Base-by-base conservation (phyloP, 1,140 invertebrate genomes). In the Heliconius hewitsoni region DNA sequence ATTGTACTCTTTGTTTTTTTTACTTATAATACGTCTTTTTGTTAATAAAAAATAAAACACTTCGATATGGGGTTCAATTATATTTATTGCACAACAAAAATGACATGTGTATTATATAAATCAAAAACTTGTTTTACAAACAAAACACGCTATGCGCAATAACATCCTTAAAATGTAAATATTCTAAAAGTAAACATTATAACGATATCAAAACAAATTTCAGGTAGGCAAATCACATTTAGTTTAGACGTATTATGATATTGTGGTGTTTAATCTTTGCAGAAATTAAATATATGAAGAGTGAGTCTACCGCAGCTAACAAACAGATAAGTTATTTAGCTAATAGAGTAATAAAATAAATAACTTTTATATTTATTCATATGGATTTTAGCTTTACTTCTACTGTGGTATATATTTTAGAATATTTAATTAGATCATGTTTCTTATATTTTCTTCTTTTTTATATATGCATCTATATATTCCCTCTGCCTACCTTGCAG, bases 51-150 rank as follows among this genome's bases (percentile, higher is more conserved):
- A 81, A 79, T 55, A 79, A 82, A 80, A 78, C 39, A 71, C 76
- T 34, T 66, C 23, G 23, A 73, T 46, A 77, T 74, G 34, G 71
- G 78, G 76, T 85, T 79, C 30, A 85, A 85, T 82, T 83, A 75
- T 57, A 83, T 89, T 88, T 89, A 87, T 88, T 86, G 82, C 84
- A 88, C 81, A 85, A 86, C 82, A 82, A 83, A 85, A 81, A 86
- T 76, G 42, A 80, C 50, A 76, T 57, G 42, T 46, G 70, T 76
- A 70, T 70, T 74, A 74, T 79, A 72, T 73, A 76, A 75, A 76
- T 79, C 72, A 27, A 75, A 75, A 79, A 81, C 50, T 74, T 80
- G 70, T 80, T 78, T 79, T 71, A 27, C 60, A 76, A 79, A 83
- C 73, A 76, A 60, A 80, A 81, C 77, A 81, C 60, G 81, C 75